Percentiles rank a stretch among this genome's conserved stretches.
phyloP scores from a whole-genome alignment of 2,888 invertebrate genomes.

The Phragmatobia fuliginosa region DNA sequence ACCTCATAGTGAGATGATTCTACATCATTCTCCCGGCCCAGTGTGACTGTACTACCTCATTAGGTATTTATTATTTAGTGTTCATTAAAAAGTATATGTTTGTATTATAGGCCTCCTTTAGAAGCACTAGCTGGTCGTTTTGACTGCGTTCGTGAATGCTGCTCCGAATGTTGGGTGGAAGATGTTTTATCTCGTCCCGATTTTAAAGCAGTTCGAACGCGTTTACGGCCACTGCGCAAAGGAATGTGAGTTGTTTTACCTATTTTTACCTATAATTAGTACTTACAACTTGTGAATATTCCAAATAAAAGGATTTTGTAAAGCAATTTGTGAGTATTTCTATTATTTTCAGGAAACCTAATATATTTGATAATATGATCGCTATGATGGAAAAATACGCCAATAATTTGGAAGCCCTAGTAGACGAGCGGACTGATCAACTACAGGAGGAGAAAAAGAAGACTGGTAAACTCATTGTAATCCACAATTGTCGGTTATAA shows the following conservation, averaged over 20 bases:
- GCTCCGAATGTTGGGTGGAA: conserved; percentile 96
- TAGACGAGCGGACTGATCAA: conserved; percentile 97
- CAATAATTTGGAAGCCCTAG: conserved; percentile 96
- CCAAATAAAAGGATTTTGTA: neutral
- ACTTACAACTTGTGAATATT: neutral
- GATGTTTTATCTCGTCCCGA: conserved; percentile 93
- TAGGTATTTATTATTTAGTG: no score
- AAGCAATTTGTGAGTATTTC: neutral
- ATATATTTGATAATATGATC: conserved; percentile 99
- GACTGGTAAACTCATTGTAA: conserved; percentile 87
- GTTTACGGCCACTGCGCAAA: conserved; percentile 92
- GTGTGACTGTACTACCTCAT: no score
- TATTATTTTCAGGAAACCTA: conserved; percentile 91
- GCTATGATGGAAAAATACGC: conserved; percentile 99
- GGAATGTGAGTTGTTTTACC: conserved; percentile 91
- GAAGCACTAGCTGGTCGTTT: conserved; percentile 93
- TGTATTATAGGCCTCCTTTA: conserved; percentile 89
- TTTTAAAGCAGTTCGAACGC: conserved; percentile 92
- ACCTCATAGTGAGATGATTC: no score
- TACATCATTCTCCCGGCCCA: no score
- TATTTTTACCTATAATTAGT: neutral
- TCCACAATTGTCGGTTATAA: neutral
- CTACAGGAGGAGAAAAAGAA: conserved; percentile 98
- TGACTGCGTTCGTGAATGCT: conserved; percentile 94
- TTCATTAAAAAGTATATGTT: neutral